Percentiles rank a stretch among this genome's conserved stretches.
Evolutionary conservation across 2,113 vertebrate genomes (phyloP).

Genomic region (Salminus brasiliensis): DNA sequence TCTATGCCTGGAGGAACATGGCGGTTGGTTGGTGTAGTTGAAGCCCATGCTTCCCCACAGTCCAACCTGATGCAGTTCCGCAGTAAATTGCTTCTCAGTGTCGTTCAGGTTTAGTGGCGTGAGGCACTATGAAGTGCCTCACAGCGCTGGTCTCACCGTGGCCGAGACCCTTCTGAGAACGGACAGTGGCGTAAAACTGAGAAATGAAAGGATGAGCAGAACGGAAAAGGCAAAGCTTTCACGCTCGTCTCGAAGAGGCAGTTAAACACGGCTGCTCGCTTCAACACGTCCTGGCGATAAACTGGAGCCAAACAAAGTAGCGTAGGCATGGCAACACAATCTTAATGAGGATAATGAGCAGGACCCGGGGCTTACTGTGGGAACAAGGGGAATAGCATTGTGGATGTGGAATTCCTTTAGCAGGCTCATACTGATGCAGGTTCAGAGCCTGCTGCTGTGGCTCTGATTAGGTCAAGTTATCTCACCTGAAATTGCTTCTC

Average conservation of each 20-base stretch:
- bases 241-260: neutral
- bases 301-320: conserved; percentile 58
- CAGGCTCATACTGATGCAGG: conserved; percentile 56
- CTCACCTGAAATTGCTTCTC: neutral
- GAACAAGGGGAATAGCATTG: conserved; percentile 63
- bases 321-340: conserved; percentile 70
- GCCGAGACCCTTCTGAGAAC: neutral
- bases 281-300: conserved; percentile 61
- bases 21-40: neutral
- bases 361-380: conserved; percentile 68
- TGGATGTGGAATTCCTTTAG: conserved; percentile 62
- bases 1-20: neutral
- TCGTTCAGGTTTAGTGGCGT: neutral
- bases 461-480: no score
- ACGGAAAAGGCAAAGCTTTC: neutral
- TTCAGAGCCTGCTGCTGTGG: neutral
- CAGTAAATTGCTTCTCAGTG: neutral
- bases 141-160: neutral
- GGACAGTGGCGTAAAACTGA: neutral
- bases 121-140: no score
- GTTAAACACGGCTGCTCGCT: conserved; percentile 44
- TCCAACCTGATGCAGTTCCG: neutral
- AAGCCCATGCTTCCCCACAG: neutral
- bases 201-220: conserved; percentile 13
- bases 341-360: conserved; percentile 73